Evolutionary conservation across 2,113 vertebrate species (phyloP).

Genomic region (Mystacornis crossleyi): DNA sequence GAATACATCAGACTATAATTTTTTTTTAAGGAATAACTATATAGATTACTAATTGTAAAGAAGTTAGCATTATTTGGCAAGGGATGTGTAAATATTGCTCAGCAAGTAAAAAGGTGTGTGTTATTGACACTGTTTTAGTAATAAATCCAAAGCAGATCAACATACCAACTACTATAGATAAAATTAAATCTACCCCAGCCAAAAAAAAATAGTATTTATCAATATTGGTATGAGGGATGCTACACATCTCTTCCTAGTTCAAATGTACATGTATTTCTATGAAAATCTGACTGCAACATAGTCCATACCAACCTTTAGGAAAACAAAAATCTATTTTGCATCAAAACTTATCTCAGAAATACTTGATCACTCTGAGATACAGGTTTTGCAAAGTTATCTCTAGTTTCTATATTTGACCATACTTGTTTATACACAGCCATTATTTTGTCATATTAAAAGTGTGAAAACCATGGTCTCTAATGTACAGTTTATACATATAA

Average conservation of each 20-base stretch:
- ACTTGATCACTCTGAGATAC: neutral
- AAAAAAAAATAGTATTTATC: neutral
- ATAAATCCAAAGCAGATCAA: neutral
- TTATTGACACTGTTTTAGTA: neutral
- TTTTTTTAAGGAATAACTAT: neutral
- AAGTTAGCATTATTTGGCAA: neutral
- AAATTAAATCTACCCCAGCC: neutral
- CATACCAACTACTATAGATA: neutral
- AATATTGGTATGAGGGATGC: neutral
- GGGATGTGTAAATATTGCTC: neutral
- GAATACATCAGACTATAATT: neutral
- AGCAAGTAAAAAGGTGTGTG: neutral
- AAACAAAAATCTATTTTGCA: neutral
- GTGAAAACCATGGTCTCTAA: neutral
- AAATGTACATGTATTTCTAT: neutral
- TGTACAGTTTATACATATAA: neutral
- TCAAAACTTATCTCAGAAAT: neutral
- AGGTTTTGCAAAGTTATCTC: neutral
- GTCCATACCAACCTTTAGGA: neutral
- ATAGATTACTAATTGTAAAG: neutral
- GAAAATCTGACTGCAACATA: neutral
- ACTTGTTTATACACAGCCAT: neutral
- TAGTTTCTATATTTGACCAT: neutral
- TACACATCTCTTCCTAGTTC: neutral
- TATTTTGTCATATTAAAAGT: neutral